Evolutionary conservation across 2,797 vertebrate genomes (phyloP), one percentile per base, ranked within the genome.

Genomic region (Peromyscus attwateri): DNA sequence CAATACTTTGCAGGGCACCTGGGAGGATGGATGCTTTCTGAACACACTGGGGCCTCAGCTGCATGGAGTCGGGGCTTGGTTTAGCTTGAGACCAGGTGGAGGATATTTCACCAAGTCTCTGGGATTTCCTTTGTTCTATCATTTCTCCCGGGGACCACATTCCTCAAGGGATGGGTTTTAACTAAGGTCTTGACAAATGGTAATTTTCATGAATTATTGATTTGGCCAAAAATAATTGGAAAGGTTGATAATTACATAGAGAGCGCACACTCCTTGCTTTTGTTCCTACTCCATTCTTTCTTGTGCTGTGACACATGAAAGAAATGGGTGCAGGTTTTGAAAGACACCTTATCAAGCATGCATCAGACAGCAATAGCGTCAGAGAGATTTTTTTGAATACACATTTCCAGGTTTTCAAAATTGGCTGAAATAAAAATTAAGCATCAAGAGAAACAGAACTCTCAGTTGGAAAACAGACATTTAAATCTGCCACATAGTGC

Each of bases 161-260:
- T 80, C 43, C 62, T 82, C 75, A 70, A 76, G 87, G 79, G 49
- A 83, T 21, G 62, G 88, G 75, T 64, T 96, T 97, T 97, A 87
- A 97, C 81, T 94, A 95, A 92, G 75, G 77, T 83, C 62, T 95
- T 95, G 89, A 97, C 68, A 97, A 96, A 97, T 95, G 79, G 31
- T 57, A 80, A 87, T 91, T 97, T 98, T 95, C 93, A 94, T 92
- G 89, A 95, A 93, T 95, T 97, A 97, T 77, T 97, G 96, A 97
- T 96, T 97, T 95, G 79, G 49, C 49, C 64, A 92, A 96, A 94
- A 95, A 91, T 96, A 96, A 95, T 66, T 80, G 83, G 89, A 92
- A 97, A 97, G 43, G 60, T 97, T 89, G 75, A 92, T 95, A 95
- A 97, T 95, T 95, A 62, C 91, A 80, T 7, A 83, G 57, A 57